Evolutionary conservation across 2,797 vertebrate species (phyloP).

Genomic region (Delichon dasypus): DNA sequence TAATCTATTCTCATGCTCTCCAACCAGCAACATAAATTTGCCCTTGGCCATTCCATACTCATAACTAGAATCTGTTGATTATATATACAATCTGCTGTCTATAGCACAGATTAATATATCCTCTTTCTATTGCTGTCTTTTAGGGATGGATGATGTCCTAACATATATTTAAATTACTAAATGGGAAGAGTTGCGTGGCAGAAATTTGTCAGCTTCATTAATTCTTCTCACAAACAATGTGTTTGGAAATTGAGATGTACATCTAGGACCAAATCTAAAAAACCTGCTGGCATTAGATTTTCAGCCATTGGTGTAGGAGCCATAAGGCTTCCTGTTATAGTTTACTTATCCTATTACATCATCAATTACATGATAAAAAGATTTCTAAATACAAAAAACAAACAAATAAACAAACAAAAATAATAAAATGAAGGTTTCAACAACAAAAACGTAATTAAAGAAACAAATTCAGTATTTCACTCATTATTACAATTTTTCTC

Average conservation of each 20-base stretch:
- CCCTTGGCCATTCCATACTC: neutral
- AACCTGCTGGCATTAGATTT: neutral
- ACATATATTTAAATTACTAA: neutral
- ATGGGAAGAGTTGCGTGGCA: neutral
- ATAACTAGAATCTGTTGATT: neutral
- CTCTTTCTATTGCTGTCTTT: neutral
- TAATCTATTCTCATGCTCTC: neutral
- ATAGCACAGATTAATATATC: neutral
- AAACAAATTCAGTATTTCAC: neutral
- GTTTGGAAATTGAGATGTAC: neutral
- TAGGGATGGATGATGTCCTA: neutral
- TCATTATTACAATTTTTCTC: neutral
- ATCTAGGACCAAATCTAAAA: neutral
- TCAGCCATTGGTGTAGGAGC: neutral
- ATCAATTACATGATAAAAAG: neutral
- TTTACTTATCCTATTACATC: rapidly evolving
- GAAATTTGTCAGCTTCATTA: neutral
- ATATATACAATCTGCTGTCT: neutral
- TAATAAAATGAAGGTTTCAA: neutral
- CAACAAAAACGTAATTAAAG: neutral
- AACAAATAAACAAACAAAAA: neutral
- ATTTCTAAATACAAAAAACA: neutral
- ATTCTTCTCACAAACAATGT: neutral
- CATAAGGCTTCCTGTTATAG: neutral
- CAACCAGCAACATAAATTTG: neutral